A percentile compares a stretch with the other conserved stretches of the same genome.
phyloP scores from a whole-genome alignment of 2,113 vertebrate species.

The Rattus norvegicus region GRCr8 NC_086023.1:107013501-107014000 shows the following conservation, averaged over 20 bases:
- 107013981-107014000: conserved; percentile 80
- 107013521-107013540: background rate
- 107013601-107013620: background rate
- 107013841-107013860: background rate
- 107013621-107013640: conserved; percentile 51
- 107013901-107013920: conserved; percentile 65
- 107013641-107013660: conserved; percentile 1
- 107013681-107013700: background rate
- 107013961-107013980: conserved; percentile 64
- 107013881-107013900: conserved; percentile 65
- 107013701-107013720: background rate
- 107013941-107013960: conserved; percentile 66
- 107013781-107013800: background rate
- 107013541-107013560: background rate
- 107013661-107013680: background rate
- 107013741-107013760: background rate
- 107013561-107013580: background rate
- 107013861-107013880: background rate
- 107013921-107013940: conserved; percentile 64
- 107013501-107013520: background rate
- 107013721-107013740: background rate
- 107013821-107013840: conserved; percentile 33
- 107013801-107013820: background rate
- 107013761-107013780: background rate
- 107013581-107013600: background rate